Percentiles rank a stretch among this genome's conserved stretches.
phyloP scores from a whole-genome alignment of 1,140 invertebrate genomes.

The Saccostrea echinata region DNA sequence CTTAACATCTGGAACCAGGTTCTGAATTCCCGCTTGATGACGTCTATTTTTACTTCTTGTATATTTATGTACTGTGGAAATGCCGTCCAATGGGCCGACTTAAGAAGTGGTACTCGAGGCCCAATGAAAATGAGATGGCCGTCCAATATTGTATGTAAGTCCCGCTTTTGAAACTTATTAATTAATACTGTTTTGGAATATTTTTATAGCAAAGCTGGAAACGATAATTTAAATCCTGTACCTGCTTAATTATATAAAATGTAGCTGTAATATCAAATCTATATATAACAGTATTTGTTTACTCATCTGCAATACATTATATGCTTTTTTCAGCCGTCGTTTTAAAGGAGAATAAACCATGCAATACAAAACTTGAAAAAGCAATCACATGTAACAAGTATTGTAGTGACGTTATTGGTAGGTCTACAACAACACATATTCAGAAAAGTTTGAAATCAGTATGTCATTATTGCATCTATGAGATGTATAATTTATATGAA shows the following conservation, averaged over 20 bases:
- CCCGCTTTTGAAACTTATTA: too few species aligned
- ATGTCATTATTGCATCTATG: background rate
- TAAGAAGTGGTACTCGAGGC: conserved; percentile 78
- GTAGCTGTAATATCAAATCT: too few species aligned
- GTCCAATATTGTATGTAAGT: conserved; percentile 76
- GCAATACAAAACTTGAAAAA: conserved; percentile 67
- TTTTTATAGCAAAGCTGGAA: too few species aligned
- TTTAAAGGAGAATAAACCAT: conserved; percentile 61
- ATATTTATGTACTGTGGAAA: conserved; percentile 78
- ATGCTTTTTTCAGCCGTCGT: conserved; percentile 3
- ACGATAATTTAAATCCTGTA: too few species aligned
- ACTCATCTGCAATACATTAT: background rate
- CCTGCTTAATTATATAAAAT: too few species aligned
- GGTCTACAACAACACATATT: background rate
- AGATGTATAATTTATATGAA: too few species aligned
- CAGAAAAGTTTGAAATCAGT: background rate
- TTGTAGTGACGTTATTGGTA: conserved; percentile 74
- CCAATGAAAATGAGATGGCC: conserved; percentile 79
- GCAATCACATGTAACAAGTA: conserved; percentile 75
- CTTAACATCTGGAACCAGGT: conserved; percentile 78
- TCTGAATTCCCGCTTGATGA: conserved; percentile 63
- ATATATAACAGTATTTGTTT: too few species aligned
- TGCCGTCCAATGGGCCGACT: conserved; percentile 79
- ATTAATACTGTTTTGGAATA: too few species aligned
- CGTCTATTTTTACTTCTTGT: conserved; percentile 70